Evolutionary conservation across 2,797 vertebrate species (phyloP).

Genomic region (Buphagus erythrorhynchus): DNA sequence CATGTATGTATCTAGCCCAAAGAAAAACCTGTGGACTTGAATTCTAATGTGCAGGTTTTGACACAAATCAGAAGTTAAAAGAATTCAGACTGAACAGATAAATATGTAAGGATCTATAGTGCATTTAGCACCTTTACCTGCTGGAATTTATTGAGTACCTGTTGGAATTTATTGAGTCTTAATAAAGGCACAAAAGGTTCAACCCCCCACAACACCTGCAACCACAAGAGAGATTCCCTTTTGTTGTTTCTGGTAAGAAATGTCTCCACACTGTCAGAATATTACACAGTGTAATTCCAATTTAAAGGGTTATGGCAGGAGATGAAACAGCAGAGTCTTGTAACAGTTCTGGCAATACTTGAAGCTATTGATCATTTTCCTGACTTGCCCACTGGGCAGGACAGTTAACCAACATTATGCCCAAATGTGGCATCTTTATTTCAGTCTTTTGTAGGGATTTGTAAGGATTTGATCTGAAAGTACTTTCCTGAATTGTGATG

Average conservation of each 20-base stretch:
- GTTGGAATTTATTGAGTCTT: not conserved
- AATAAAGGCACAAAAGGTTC: not conserved
- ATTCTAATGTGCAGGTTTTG: constrained; percentile 10
- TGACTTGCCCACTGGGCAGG: not conserved
- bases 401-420: not conserved
- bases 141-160: not conserved
- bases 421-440: not conserved
- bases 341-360: not conserved
- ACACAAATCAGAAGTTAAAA: not conserved
- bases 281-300: not conserved
- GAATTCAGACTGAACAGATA: not conserved
- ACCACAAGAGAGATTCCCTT: not conserved
- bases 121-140: not conserved
- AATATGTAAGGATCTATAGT: not conserved
- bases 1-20: not conserved
- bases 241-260: not conserved
- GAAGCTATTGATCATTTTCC: not conserved
- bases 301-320: not conserved
- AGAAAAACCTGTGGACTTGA: not conserved
- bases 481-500: not conserved
- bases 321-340: not conserved
- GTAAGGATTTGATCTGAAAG: not conserved
- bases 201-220: not conserved
- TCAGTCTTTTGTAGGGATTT: not conserved
- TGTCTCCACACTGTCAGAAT: not conserved